Percentiles rank a stretch among this genome's conserved stretches.
Evolutionary conservation across 2,797 vertebrate genomes (phyloP).

Genomic region (Gobionotothen gibberifrons): DNA sequence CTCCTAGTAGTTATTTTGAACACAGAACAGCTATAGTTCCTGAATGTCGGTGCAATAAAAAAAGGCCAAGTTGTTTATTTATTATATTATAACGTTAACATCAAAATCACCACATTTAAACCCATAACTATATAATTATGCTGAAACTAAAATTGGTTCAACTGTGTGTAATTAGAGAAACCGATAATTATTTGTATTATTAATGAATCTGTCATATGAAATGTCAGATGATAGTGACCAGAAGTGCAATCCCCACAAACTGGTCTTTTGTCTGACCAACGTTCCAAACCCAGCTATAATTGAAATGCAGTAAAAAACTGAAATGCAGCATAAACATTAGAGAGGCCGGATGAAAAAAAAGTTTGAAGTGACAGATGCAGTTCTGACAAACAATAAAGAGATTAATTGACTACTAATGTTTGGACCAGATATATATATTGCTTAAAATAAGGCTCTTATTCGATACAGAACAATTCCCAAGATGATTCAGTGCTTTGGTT

Average conservation of each 20-base stretch:
- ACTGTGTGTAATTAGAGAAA: not conserved
- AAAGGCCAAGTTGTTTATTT: not conserved
- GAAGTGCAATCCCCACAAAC: not conserved
- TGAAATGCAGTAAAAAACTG: not conserved
- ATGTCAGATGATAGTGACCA: not conserved
- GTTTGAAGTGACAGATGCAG: not conserved
- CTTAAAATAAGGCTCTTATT: slow-evolving; percentile 1
- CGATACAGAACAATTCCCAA: slow-evolving; percentile 21
- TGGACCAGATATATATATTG: not conserved
- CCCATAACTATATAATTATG: not conserved
- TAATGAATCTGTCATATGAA: not conserved
- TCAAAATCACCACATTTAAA: not conserved
- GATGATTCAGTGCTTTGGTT: slow-evolving; percentile 15
- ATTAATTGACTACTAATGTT: not conserved
- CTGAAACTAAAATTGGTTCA: not conserved
- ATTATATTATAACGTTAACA: not conserved
- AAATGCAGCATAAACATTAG: not conserved
- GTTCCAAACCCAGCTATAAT: not conserved
- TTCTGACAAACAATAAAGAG: not conserved
- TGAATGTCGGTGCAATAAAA: not conserved
- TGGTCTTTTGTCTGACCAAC: not conserved
- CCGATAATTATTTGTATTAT: not conserved
- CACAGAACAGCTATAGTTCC: not conserved
- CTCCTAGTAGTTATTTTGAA: not conserved
- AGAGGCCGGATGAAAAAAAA: not conserved